Evolutionary conservation across 1,140 invertebrate species (phyloP).

Genomic region (Drosophila sp.): DNA sequence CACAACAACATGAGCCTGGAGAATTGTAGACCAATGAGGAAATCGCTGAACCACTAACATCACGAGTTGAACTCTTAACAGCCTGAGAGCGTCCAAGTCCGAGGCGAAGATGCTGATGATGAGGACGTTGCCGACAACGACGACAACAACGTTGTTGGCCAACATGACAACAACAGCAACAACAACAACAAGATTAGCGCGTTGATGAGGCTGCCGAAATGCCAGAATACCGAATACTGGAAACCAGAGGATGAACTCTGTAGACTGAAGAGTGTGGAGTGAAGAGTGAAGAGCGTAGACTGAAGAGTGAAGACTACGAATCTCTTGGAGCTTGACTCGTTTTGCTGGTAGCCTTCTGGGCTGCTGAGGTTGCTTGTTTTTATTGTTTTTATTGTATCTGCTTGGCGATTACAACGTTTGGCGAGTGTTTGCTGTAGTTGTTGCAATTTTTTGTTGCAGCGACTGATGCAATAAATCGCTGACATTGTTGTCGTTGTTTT

Average conservation of each 20-base stretch:
- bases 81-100: conserved; percentile 61
- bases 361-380: conserved; percentile 78
- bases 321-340: conserved; percentile 25
- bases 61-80: conserved; percentile 82
- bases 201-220: conserved; percentile 64
- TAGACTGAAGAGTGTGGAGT: conserved; percentile 23
- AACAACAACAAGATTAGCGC: conserved; percentile 35
- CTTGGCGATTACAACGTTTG: conserved; percentile 66
- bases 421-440: conserved; percentile 49
- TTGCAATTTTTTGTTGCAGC: conserved; percentile 49
- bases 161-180: conserved; percentile 30
- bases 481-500: conserved; percentile 56
- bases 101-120: conserved; percentile 61
- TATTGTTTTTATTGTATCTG: conserved; percentile 56
- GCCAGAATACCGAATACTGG: conserved; percentile 23
- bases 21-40: conserved; percentile 75
- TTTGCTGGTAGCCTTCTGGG: conserved; percentile 65
- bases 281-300: conserved; percentile 6
- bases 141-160: conserved; percentile 47
- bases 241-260: not conserved
- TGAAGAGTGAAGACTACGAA: conserved; percentile 4
- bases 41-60: conserved; percentile 80
- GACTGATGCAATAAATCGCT: conserved; percentile 74
- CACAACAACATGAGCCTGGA: conserved; percentile 39
- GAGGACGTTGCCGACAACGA: conserved; percentile 64